Evolutionary conservation across 2,888 invertebrate genomes (phyloP).

Genomic region (Ecliptopera silaceata): DNA sequence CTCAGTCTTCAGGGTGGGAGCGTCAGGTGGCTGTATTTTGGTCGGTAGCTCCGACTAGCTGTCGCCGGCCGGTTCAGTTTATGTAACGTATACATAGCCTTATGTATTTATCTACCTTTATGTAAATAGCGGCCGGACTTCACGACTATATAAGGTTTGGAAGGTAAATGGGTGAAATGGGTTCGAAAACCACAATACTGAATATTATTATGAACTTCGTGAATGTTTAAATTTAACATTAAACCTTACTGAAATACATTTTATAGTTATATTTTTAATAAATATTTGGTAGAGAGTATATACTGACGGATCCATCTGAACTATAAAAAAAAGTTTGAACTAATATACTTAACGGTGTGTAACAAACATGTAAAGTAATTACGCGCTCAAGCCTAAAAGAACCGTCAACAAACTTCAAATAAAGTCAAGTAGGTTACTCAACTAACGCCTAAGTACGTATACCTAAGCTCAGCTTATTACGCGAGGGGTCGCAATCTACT

Average conservation of each 20-base stretch:
- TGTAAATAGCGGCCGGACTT: slow-evolving; percentile 28
- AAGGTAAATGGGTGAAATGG: slow-evolving; percentile 15
- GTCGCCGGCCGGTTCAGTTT: slow-evolving; percentile 66
- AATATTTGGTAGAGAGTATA: no score
- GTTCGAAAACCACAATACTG: slow-evolving; percentile 3
- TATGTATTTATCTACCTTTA: slow-evolving; percentile 45
- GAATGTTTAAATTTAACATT: not conserved
- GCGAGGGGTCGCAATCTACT: slow-evolving; percentile 59
- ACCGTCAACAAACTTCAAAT: not conserved
- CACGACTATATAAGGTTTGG: slow-evolving; percentile 22
- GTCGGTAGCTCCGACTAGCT: slow-evolving; percentile 71
- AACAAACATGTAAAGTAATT: no score
- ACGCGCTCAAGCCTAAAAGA: not conserved
- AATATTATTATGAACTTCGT: not conserved
- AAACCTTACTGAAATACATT: no score
- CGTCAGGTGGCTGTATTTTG: slow-evolving; percentile 81
- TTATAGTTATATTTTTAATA: no score
- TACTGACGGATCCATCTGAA: no score
- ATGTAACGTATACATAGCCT: slow-evolving; percentile 65
- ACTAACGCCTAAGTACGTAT: slow-evolving; percentile 26
- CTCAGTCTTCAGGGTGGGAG: slow-evolving; percentile 53
- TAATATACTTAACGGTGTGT: no score
- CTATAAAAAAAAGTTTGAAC: no score
- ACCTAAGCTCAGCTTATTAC: slow-evolving; percentile 50
- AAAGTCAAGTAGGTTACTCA: slow-evolving; percentile 5